These are phyloP conservation scores for Bryconaethiops microstoma DNA, from an alignment of 2,797 vertebrate genomes.

Conservation along the genomic window DNA sequence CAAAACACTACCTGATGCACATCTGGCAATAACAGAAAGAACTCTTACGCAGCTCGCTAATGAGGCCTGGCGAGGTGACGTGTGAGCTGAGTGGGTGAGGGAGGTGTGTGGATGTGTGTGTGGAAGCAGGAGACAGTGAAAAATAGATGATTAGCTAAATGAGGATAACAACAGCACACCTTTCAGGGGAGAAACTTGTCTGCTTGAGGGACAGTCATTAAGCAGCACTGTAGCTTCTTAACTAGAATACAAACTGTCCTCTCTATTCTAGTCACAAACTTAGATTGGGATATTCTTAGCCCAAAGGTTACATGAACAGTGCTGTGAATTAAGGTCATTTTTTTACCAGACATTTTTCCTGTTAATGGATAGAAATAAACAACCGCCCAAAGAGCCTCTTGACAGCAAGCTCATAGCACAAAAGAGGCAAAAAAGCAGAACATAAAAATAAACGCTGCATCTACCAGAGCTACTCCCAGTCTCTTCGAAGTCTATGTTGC, in stretches of 20 bases:
- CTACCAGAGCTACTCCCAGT: conserved; percentile 94
- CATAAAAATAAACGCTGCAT: background rate
- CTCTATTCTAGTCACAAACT: background rate
- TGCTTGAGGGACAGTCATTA: conserved; percentile 5
- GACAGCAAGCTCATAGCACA: background rate
- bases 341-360: background rate
- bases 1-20: conserved; percentile 35
- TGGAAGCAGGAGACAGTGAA: background rate
- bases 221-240: background rate
- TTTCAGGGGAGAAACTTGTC: background rate
- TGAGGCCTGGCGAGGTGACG: conserved; percentile 42
- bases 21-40: conserved; percentile 32
- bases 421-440: background rate
- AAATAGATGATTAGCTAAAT: conserved; percentile 25
- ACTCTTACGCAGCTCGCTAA: conserved; percentile 36
- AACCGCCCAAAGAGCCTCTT: background rate
- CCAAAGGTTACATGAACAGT: background rate
- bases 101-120: background rate
- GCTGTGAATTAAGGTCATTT: background rate
- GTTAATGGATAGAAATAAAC: background rate
- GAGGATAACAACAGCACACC: conserved; percentile 19
- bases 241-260: background rate
- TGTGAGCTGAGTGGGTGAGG: conserved; percentile 13
- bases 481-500: conserved; percentile 98
- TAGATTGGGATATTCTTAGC: background rate